These are phyloP conservation scores for Heptranchias perlo DNA, from an alignment of 2,113 vertebrate genomes.

Conservation along the genomic window DNA sequence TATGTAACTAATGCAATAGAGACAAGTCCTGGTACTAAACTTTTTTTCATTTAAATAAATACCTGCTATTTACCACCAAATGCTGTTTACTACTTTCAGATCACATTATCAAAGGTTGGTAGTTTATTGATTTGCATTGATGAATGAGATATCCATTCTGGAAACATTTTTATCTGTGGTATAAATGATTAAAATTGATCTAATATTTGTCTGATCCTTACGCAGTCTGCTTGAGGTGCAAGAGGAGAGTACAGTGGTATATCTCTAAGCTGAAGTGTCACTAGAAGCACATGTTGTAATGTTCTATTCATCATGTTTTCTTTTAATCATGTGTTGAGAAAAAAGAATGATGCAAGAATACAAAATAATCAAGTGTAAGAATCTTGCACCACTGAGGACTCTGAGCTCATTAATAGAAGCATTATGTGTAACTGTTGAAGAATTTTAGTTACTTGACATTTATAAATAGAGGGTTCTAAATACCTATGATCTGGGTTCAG, in stretches of 20 bases:
- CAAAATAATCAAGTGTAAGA: background rate
- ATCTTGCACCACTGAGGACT: background rate
- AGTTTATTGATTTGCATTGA: background rate
- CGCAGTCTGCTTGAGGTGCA: background rate
- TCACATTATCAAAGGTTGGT: background rate
- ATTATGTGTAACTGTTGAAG: background rate
- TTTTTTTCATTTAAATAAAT: constrained; percentile 95
- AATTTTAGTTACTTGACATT: background rate
- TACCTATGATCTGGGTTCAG: background rate
- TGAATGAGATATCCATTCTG: background rate
- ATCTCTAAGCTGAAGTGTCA: background rate
- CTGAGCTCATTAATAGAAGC: background rate
- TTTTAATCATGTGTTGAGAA: background rate
- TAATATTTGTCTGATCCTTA: background rate
- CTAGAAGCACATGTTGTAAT: background rate
- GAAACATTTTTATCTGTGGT: background rate
- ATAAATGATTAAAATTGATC: background rate
- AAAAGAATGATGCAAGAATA: background rate
- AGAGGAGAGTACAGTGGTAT: background rate
- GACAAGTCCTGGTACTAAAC: constrained; percentile 81
- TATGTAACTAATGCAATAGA: constrained; percentile 89
- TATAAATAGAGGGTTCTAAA: background rate
- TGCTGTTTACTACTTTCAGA: constrained; percentile 37
- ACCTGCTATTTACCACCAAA: constrained; percentile 89
- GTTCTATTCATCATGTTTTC: background rate